These are phyloP conservation scores for Alfaro cultratus DNA, from an alignment of 2,797 vertebrate species.

Conservation along the genomic window DNA sequence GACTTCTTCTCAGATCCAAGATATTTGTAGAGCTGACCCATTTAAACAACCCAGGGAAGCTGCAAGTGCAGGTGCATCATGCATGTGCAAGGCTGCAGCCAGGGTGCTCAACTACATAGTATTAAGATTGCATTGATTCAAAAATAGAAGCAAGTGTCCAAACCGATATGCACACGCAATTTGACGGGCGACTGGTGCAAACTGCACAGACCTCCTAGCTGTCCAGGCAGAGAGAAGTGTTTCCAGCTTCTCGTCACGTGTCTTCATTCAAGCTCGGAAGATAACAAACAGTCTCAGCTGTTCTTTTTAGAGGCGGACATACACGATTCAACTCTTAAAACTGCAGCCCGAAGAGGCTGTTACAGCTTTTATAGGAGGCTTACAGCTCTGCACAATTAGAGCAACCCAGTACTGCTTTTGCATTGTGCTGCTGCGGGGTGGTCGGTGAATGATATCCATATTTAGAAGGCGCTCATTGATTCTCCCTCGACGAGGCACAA, in stretches of 20 bases:
- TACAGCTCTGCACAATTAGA: conserved; percentile 58
- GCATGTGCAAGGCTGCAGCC: conserved; percentile 56
- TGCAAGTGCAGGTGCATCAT: conserved; percentile 61
- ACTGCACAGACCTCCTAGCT: not conserved
- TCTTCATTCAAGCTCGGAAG: conserved; percentile 6
- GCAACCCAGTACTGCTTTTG: conserved; percentile 62
- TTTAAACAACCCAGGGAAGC: conserved; percentile 62
- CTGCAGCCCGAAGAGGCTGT: conserved; percentile 34
- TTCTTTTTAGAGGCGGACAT: conserved; percentile 19
- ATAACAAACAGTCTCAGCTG: conserved; percentile 11
- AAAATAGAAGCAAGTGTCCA: conserved; percentile 45
- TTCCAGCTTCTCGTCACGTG: not conserved
- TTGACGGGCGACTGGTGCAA: conserved; percentile 29
- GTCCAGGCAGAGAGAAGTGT: not conserved
- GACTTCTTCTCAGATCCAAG: conserved; percentile 56
- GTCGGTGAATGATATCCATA: conserved; percentile 60
- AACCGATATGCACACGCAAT: conserved; percentile 37
- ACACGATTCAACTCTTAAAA: conserved; percentile 23
- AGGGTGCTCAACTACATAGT: conserved; percentile 40
- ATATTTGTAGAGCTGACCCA: conserved; percentile 80
- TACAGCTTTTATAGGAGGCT: conserved; percentile 44
- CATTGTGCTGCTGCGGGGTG: conserved; percentile 60
- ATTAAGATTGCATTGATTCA: conserved; percentile 39
- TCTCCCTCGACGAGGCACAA: conserved; percentile 63
- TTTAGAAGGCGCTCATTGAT: conserved; percentile 74